phyloP scores from a whole-genome alignment of 2,888 invertebrate species.

The Lydus trimaculatus region DNA sequence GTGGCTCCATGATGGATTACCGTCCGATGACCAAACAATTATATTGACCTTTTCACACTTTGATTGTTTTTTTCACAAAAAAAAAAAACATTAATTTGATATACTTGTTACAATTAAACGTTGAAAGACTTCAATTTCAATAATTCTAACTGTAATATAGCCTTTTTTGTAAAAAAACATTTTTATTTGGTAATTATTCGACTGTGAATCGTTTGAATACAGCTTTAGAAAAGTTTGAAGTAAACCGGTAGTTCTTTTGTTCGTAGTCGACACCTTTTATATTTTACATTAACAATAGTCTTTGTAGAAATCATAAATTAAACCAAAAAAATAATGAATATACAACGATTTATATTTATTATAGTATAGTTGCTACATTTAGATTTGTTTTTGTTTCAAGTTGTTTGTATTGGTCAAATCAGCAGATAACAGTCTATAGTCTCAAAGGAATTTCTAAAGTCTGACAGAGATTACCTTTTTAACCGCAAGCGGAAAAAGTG shows the following conservation, averaged over 20 bases:
- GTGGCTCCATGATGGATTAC: conserved; percentile 59
- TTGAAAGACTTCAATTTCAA: neutral
- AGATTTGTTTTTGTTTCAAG: neutral
- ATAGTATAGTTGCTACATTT: neutral
- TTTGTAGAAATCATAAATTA: neutral
- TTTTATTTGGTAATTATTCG: neutral
- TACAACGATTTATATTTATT: neutral
- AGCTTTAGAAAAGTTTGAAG: neutral
- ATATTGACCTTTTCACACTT: conserved; percentile 53
- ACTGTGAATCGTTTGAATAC: neutral
- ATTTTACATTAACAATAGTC: neutral
- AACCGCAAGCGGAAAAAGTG: conserved; percentile 56
- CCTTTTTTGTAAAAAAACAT: no score
- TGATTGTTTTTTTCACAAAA: conserved; percentile 13
- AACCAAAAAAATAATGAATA: neutral
- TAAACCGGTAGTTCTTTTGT: conserved; percentile 3
- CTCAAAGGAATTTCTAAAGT: conserved; percentile 51
- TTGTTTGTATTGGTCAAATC: conserved; percentile 1
- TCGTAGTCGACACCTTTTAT: neutral
- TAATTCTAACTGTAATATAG: no score
- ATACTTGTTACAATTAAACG: conserved; percentile 5
- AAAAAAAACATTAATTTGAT: no score
- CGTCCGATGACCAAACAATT: conserved; percentile 56
- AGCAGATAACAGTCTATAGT: conserved; percentile 43
- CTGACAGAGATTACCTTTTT: conserved; percentile 62